Base-by-base conservation (phyloP, 1,140 invertebrate species). In the Chrysoperla carnea region DNA sequence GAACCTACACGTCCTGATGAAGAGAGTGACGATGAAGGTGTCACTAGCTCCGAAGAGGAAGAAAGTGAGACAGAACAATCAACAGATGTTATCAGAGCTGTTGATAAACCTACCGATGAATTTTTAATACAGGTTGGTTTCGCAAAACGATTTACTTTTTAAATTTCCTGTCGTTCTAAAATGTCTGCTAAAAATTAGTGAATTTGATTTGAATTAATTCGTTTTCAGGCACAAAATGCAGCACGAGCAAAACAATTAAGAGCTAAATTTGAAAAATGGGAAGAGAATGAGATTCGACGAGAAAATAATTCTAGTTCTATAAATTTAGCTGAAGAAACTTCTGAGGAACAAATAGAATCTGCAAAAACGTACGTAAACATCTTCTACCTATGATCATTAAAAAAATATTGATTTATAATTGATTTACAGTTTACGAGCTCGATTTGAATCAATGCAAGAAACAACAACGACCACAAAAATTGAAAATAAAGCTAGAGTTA, bases 251-350 rank as follows among this genome's bases (percentile, higher is more conserved):
- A 84, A 57, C 81, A 84, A 50, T 65, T 96, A 49, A 73, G 81
- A 46, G 84, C 79, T 33, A 89, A 88, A 59, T 95, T 95, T 66
- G 91, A 95, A 61, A 76, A 83, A 50, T 90, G 90, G 85, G 78
- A 86, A 51, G 73, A 73, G 36, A 73, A 74, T 12, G 81, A 84
- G 51, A 75, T 71, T 4, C 72, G 73, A 51, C 55, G 51, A 8
- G 46, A 52, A 29, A 49, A 48, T 15, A 53, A 51, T 29, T 52
- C 49, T 36, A 49, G 48, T 45, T 46, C 50, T 6, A 52, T 60
- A 2, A 62, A 64, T 46, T 51, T 62, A 3, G 55, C 57, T 27
- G 58, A 66, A 50, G 68, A 73, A 37, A 61, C 64, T 29, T 64
- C 66, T 8, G 70, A 73, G 2, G 75, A 76, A 41, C 76, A 73